Base-by-base conservation (phyloP, 92 coral and sea anemone species). In the Umimayanthus chanpuru region DNA sequence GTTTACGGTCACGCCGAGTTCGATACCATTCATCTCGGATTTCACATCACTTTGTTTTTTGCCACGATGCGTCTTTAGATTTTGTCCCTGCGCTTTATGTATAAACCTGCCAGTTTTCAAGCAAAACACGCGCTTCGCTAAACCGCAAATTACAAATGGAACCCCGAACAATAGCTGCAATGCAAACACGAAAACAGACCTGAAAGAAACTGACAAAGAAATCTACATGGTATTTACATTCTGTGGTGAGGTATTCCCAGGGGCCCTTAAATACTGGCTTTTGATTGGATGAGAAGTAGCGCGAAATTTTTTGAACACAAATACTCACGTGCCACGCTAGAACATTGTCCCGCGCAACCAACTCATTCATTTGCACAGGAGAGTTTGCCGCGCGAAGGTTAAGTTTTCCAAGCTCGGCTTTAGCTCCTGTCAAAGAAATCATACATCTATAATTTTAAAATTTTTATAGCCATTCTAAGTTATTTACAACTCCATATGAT, bases 281-380 rank as follows among this genome's bases (percentile, higher is more conserved):
- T 23, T 83, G 78, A 83, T 83, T 83, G 87, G 87, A 41, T 47
- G 15, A 83, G 21, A 71, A 25, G 26, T 70, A 67, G 87, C 87
- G 87, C 84, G 87, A 58, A 44, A 26, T 68, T 68, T 83, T 83
- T 83, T 70, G 73, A 83, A 83, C 87, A 43, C 78, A 72, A 83
- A 83, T 83, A 43, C 23, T 83, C 87, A 83, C 78, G 87, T 83
- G 87, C 78, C 78, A 43, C 9, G 87, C 70, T 82, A 70, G 87
- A 83, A 83, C 87, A 44, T 86, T 40, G 81, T 58, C 89, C 89
- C 77, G 88, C 80, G 80, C 80, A 82, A 82, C 86, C 92, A 49
- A 70, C 79, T 88, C 93, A 91, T 88, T 91, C 93, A 91, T 79
- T 88, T 75, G 84, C 78, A 64, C 74, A 15, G 88, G 85, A 85